phyloP scores from a whole-genome alignment of 1,140 invertebrate species.

The Diabrotica undecimpunctata region DNA sequence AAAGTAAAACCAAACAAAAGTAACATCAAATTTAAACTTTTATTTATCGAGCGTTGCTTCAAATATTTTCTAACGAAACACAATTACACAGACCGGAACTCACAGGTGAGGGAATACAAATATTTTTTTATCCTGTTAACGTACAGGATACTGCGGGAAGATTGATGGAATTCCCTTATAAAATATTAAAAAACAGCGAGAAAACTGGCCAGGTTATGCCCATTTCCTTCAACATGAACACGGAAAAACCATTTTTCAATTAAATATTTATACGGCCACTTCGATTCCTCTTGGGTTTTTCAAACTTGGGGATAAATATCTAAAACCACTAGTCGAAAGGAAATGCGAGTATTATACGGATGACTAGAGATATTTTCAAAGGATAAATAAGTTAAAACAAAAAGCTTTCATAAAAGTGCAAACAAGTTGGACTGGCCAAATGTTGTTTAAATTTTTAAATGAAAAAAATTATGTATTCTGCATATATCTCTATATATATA shows the following conservation, averaged over 20 bases:
- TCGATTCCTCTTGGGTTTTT: neutral
- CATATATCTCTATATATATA: too few relatives aligned
- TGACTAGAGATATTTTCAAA: too few relatives aligned
- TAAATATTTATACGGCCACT: constrained; percentile 2
- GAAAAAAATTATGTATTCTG: too few relatives aligned
- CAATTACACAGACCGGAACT: neutral
- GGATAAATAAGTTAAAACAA: too few relatives aligned
- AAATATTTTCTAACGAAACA: too few relatives aligned
- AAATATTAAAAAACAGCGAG: neutral
- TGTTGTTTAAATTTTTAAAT: too few relatives aligned
- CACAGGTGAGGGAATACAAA: neutral
- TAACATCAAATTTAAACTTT: too few relatives aligned
- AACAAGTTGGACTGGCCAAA: too few relatives aligned
- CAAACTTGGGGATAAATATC: neutral
- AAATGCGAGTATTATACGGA: neutral
- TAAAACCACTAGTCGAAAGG: neutral
- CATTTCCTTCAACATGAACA: neutral
- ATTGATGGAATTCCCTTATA: neutral
- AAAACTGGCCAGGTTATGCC: neutral
- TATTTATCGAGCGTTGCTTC: too few relatives aligned
- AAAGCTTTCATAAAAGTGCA: too few relatives aligned
- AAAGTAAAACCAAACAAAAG: too few relatives aligned
- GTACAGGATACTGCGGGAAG: neutral
- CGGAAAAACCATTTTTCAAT: constrained; percentile 1
- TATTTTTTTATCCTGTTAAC: neutral